Conservation (phyloP, 1,140 invertebrate species). For the Dendrolimus punctatus region DNA sequence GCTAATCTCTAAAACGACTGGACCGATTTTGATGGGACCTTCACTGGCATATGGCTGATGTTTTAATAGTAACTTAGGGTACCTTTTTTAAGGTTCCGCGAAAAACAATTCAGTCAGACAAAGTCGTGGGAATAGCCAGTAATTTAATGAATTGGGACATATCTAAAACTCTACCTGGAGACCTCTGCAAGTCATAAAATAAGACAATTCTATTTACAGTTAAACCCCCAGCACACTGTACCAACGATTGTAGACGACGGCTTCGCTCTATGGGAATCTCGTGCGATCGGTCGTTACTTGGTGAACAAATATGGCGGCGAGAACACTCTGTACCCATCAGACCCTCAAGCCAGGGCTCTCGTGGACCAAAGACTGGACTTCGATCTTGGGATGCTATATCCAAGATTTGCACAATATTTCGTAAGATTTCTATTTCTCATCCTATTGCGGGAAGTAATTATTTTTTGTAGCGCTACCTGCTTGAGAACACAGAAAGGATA, state of each 20-base stretch:
- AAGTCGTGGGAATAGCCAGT: too few species aligned
- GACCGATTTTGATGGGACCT: too few species aligned
- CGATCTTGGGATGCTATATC: constrained; percentile 80
- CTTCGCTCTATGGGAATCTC: constrained; percentile 76
- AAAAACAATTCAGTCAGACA: too few species aligned
- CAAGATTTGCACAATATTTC: constrained; percentile 73
- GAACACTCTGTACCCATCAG: constrained; percentile 79
- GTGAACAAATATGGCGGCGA: constrained; percentile 77
- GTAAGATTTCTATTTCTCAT: constrained; percentile 73
- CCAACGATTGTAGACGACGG: constrained; percentile 78
- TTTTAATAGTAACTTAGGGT: background rate
- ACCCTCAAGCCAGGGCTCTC: constrained; percentile 77
- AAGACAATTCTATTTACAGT: constrained; percentile 48
- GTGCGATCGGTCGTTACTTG: constrained; percentile 79
- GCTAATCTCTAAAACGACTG: too few species aligned
- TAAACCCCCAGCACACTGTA: constrained; percentile 78
- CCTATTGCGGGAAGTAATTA: too few species aligned
- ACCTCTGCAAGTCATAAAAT: too few species aligned
- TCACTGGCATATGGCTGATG: background rate
- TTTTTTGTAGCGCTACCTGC: too few species aligned
- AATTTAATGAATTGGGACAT: too few species aligned
- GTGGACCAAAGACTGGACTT: constrained; percentile 84
- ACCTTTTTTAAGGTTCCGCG: background rate
- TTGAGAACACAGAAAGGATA: too few species aligned
- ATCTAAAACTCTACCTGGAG: too few species aligned